phyloP scores from a whole-genome alignment of 2,888 invertebrate species.

The Meiosimyza decipiens region DNA sequence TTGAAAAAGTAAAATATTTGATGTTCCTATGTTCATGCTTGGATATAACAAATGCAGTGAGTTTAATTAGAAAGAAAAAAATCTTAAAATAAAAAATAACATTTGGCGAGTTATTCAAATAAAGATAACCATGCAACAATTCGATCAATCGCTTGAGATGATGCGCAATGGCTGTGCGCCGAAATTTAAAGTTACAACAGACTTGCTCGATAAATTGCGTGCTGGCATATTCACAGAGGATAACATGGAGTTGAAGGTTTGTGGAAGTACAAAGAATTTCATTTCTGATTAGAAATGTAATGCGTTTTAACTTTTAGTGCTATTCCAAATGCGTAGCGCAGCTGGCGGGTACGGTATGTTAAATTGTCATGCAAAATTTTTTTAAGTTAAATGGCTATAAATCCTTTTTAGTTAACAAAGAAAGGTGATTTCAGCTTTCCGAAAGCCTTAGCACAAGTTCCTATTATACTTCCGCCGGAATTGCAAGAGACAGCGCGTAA shows the following conservation, averaged over 20 bases:
- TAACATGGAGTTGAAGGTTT: slow-evolving; percentile 57
- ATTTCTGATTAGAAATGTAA: background rate
- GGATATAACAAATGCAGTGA: background rate
- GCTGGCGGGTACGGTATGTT: slow-evolving; percentile 59
- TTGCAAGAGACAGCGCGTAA: slow-evolving; percentile 52
- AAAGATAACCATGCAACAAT: slow-evolving; percentile 62
- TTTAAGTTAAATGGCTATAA: background rate
- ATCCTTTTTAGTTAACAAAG: slow-evolving; percentile 53
- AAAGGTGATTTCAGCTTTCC: slow-evolving; percentile 60
- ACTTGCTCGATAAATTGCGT: slow-evolving; percentile 55
- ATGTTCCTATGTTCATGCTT: background rate
- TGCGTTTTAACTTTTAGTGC: slow-evolving; percentile 51
- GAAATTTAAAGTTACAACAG: slow-evolving; percentile 58
- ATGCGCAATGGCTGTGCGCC: slow-evolving; percentile 61
- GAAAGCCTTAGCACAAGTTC: slow-evolving; percentile 60
- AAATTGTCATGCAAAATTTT: background rate
- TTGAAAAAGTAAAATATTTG: background rate
- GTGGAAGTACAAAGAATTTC: background rate
- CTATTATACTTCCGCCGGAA: slow-evolving; percentile 59
- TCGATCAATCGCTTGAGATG: slow-evolving; percentile 60
- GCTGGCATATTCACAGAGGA: slow-evolving; percentile 56
- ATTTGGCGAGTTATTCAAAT: background rate
- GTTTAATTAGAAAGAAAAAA: background rate
- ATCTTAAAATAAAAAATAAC: background rate
- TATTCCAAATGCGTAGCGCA: slow-evolving; percentile 61